These are phyloP conservation scores for Piscicola geometra DNA, from an alignment of 2,888 invertebrate genomes.

Conservation along the genomic window DNA sequence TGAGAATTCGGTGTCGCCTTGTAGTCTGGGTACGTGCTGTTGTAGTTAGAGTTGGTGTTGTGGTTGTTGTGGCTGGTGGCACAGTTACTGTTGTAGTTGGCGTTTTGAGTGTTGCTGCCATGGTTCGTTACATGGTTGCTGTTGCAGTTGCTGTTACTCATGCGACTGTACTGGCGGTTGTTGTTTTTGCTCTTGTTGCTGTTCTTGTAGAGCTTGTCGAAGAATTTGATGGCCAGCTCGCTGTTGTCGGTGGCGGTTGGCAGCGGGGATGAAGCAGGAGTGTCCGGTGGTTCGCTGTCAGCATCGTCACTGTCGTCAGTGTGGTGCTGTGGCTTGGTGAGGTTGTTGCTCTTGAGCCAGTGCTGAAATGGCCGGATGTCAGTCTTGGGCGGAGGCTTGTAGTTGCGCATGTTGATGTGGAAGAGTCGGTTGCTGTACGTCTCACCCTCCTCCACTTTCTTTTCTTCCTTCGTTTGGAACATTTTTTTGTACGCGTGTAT, in stretches of 20 bases:
- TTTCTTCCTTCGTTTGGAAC: not conserved
- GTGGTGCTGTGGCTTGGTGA: not conserved
- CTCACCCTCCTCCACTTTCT: not conserved
- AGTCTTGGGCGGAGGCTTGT: not conserved
- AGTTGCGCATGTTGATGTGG: not conserved
- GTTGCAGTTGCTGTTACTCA: too few species aligned
- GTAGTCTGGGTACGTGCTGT: not conserved
- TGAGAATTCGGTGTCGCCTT: not conserved
- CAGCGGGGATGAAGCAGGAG: not conserved
- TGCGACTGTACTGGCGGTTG: not conserved
- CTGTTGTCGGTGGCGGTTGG: not conserved
- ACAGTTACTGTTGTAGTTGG: too few species aligned
- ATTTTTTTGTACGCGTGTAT: conserved; percentile 10
- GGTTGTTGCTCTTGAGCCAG: conserved; percentile 28
- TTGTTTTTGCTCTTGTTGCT: conserved; percentile 2
- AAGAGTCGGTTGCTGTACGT: not conserved
- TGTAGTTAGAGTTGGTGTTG: not conserved
- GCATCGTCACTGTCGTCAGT: not conserved
- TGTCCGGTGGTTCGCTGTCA: not conserved
- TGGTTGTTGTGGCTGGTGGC: not conserved
- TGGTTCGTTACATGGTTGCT: too few species aligned
- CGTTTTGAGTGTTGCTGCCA: too few species aligned
- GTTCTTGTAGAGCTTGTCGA: not conserved
- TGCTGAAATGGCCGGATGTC: conserved; percentile 17
- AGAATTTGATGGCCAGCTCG: not conserved